These are phyloP conservation scores for Florisuga fusca DNA, from an alignment of 2,797 vertebrate genomes.

Conservation along the genomic window DNA sequence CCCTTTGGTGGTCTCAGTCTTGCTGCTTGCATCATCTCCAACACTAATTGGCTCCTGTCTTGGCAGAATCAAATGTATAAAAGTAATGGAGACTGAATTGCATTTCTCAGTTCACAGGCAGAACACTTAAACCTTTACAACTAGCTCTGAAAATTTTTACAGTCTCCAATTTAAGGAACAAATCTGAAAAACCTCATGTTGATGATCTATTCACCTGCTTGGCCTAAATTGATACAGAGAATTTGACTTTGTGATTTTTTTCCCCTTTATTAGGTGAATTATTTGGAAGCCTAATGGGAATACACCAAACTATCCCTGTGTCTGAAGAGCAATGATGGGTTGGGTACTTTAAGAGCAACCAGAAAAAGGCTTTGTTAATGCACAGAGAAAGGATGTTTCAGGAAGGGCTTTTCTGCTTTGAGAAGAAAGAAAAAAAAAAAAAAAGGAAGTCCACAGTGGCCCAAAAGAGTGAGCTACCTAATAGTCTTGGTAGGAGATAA, in stretches of 20 bases:
- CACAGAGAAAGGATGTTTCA: background rate
- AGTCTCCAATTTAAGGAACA: background rate
- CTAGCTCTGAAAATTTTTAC: background rate
- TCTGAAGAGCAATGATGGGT: background rate
- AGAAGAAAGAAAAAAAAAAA: background rate
- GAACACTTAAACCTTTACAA: background rate
- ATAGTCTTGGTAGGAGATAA: background rate
- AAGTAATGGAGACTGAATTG: background rate
- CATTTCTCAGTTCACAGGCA: background rate
- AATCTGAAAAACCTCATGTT: background rate
- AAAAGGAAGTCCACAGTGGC: background rate
- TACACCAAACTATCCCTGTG: background rate
- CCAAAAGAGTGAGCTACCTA: background rate
- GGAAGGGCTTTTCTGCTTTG: background rate
- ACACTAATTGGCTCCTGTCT: conserved; percentile 22
- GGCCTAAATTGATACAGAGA: background rate
- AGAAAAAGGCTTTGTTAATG: background rate
- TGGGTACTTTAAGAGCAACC: accelerated
- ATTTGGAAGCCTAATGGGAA: background rate
- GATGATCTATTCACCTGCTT: too few species aligned
- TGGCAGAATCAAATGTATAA: background rate
- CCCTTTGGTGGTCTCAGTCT: background rate
- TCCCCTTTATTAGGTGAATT: background rate
- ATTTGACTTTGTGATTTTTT: background rate
- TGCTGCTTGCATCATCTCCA: background rate